Conservation (phyloP, 2,113 vertebrate species). For the Catharus bicknelli region DNA sequence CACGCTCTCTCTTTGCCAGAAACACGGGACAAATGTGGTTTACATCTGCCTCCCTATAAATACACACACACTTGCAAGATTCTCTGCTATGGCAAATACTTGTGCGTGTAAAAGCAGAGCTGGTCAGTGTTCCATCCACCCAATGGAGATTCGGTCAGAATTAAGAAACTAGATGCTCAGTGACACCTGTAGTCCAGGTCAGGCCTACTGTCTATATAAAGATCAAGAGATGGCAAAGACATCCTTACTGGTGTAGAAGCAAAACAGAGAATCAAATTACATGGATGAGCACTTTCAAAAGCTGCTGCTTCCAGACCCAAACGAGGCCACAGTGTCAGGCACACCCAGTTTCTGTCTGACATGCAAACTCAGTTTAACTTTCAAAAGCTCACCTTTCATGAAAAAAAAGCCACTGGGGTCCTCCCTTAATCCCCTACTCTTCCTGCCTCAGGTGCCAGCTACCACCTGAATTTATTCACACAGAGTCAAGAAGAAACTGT, state of each 20-base stretch:
- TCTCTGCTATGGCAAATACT: neutral
- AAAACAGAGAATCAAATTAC: constrained; percentile 17
- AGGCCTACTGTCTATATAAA: neutral
- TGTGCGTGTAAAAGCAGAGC: neutral
- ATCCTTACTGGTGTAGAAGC: neutral
- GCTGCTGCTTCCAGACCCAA: neutral
- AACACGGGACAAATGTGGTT: constrained; percentile 69
- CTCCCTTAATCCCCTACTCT: neutral
- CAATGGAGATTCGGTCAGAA: accelerated
- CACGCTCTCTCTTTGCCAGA: constrained; percentile 70
- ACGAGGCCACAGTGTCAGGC: neutral
- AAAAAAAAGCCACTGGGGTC: neutral
- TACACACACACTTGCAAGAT: constrained; percentile 24
- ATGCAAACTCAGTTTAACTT: neutral
- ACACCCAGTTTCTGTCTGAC: neutral
- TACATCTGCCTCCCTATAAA: constrained; percentile 67
- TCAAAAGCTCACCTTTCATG: constrained; percentile 10
- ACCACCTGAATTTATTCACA: neutral
- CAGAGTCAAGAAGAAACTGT: neutral
- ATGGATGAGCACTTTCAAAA: neutral
- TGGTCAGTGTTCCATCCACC: neutral
- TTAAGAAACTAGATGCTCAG: neutral
- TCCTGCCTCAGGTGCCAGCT: neutral
- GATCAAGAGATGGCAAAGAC: neutral
- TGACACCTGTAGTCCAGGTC: neutral